Conservation (phyloP, 2,113 vertebrate genomes). For the Onychostoma macrolepis region DNA sequence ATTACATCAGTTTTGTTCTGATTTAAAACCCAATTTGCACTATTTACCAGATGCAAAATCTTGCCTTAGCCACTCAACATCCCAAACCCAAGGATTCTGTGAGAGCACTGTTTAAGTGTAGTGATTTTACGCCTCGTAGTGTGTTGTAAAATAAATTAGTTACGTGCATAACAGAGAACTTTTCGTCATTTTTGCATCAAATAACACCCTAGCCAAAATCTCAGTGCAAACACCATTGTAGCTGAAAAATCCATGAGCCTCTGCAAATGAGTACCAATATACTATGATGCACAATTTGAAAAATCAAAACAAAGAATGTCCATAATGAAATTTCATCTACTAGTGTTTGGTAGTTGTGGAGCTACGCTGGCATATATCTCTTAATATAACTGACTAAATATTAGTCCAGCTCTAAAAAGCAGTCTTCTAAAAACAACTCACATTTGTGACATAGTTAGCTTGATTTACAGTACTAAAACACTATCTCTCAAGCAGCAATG, state of each 20-base stretch:
- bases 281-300: constrained; percentile 73
- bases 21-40: constrained; percentile 67
- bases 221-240: constrained; percentile 93
- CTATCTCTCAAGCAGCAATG: constrained; percentile 93
- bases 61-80: constrained; percentile 48
- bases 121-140: constrained; percentile 60
- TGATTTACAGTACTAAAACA: constrained; percentile 94
- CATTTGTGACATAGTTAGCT: constrained; percentile 87
- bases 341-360: constrained; percentile 72
- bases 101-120: constrained; percentile 57
- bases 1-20: constrained; percentile 74
- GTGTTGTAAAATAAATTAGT: constrained; percentile 95
- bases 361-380: constrained; percentile 77
- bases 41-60: constrained; percentile 71
- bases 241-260: constrained; percentile 79
- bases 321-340: constrained; percentile 62
- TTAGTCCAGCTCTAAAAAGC: constrained; percentile 88
- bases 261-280: constrained; percentile 72
- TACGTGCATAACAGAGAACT: constrained; percentile 84
- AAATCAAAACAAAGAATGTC: constrained; percentile 58
- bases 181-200: constrained; percentile 76
- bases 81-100: constrained; percentile 50
- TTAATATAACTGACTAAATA: constrained; percentile 83
- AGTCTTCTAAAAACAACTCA: constrained; percentile 89
- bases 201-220: constrained; percentile 83